Evolutionary conservation across 2,888 invertebrate genomes (phyloP), one percentile per base, ranked within the genome.

Genomic region (Phaedon cochleariae): DNA sequence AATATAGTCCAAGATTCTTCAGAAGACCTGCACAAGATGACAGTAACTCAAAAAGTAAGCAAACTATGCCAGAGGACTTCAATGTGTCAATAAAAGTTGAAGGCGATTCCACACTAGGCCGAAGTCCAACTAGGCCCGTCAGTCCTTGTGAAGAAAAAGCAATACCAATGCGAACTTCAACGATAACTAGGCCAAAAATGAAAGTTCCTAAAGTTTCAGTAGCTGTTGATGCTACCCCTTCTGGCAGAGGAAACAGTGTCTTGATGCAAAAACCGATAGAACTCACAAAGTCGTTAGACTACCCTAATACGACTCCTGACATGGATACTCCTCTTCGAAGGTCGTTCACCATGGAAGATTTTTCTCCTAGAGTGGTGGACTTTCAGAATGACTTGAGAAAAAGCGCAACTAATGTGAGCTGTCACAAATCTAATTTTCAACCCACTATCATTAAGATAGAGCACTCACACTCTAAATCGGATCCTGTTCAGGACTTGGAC

Each of bases 251-350:
- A 21, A 87, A 88, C 67, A 92, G 92, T 60, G 87, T 93, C 31
- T 79, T 93, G 57, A 88, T 89, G 73, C 93, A 93, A 83, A 88
- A 92, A 79, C 93, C 93, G 0, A 92, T 92, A 68, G 92, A 93
- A 82, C 80, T 92, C 51, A 87, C 88, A 0, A 91, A 91, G 82
- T 88, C 87, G n/a, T 83, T 88, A 49, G 88, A 89, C 72, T 80
- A 77, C 54, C 82, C 80, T 61, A 65, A 68, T 66, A 64, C 70
- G 10, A 68, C 70, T 41, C 67, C 67, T 0, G 69, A 66, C 4
- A 54, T 62, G 6, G 72, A 76, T 22, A 77, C 75, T 53, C 82
- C 82, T 69, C 65, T 86, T 45, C 79, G 85, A 73, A 82, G 84
- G 67, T 85, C 86, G 1, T 84, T 84, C 73, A 86, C 85, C 21